These are phyloP conservation scores for Cygnus olor DNA, from an alignment of 2,797 vertebrate genomes.

Conservation along the genomic window DNA sequence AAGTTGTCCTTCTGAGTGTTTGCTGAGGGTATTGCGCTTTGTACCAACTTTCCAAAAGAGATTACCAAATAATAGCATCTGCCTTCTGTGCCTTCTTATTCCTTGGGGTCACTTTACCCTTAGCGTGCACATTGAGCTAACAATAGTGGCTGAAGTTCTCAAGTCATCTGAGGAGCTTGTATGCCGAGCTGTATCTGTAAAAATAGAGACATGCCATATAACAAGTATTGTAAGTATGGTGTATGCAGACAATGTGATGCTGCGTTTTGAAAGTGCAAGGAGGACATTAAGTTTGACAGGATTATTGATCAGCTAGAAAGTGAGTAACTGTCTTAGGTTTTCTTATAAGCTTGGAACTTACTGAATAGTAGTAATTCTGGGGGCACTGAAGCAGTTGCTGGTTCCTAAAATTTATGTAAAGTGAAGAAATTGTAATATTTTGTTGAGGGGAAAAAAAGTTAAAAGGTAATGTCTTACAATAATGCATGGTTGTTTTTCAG, in stretches of 20 bases:
- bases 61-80: neutral
- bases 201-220: neutral
- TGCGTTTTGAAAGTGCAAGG: neutral
- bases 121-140: neutral
- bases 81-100: neutral
- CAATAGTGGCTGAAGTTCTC: accelerated
- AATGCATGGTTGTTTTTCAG: neutral
- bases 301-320: neutral
- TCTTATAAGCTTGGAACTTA: neutral
- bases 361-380: neutral
- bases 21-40: neutral
- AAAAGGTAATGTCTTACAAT: neutral
- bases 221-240: neutral
- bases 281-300: neutral
- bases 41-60: neutral
- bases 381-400: neutral
- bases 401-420: neutral
- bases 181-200: neutral
- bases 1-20: neutral
- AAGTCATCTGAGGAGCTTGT: neutral
- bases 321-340: neutral
- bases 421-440: neutral
- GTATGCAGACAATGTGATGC: neutral
- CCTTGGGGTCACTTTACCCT: slow-evolving; percentile 1
- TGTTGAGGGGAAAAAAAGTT: neutral